Evolutionary conservation across 2,888 invertebrate species (phyloP), one percentile per base, ranked within the genome.

Genomic region (Limnephilus auricula): DNA sequence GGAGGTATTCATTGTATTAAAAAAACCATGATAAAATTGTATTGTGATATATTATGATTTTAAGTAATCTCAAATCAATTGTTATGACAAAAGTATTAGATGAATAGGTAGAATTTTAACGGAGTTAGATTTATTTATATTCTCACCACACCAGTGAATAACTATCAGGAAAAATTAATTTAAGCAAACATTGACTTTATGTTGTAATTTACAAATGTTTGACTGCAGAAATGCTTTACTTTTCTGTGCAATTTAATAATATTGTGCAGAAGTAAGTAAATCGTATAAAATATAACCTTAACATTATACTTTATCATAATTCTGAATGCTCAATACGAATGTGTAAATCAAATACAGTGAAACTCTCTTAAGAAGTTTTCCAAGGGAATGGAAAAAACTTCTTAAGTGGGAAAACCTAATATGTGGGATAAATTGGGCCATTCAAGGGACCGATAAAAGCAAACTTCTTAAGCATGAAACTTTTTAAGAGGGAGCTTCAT

Each of bases 41-140:
- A 87, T 87, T 87, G 87, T 87, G 87, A 87, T 87, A 87, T 87
- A 87, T 32, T 34, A 84, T 84, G 84, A 25, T 84, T 84, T 84
- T 84, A 37, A 25, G 34, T 84, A 84, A 37, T 84, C 34, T 84
- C 12, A 32, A 84, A 37, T 85, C 40, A 85, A 85, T 85, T 82
- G 34, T 82, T 82, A 82, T 34, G 34, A 82, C 85, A 85, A 85
- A 85, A 85, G 85, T 85, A 85, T 85, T 85, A 85, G 40, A 45
- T 25, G 32, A 34, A n/a, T 9, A 65, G 6, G 65, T 65, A 65
- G 65, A 1, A 65, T 65, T 65, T 9, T 65, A 65, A 65, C n/a
- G 65, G 65, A 65, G 6, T 2, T 65, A 65, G 65, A 25, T 65
- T 65, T 65, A 65, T 65, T 65, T 65, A 65, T 65, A n/a, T 65